A percentile compares a stretch with the other conserved stretches of the same genome.
Conservation (phyloP, 2,113 vertebrate species). For the Bos taurus region DNA sequence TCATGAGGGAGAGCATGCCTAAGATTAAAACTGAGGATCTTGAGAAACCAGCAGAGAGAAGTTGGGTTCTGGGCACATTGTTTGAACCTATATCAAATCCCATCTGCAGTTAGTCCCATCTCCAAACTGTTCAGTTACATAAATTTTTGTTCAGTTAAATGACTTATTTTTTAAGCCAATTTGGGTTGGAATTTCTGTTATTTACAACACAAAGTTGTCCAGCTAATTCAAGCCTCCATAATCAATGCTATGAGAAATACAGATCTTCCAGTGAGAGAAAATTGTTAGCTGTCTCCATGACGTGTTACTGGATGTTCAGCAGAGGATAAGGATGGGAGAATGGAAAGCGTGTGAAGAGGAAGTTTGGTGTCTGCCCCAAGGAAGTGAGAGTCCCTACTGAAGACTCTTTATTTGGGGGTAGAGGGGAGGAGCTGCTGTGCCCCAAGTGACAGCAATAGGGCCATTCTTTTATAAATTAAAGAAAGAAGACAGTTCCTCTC, state of each 20-base stretch:
- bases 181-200: neutral
- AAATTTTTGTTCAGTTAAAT: neutral
- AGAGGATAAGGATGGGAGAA: neutral
- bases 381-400: neutral
- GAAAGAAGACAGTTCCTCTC: neutral
- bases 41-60: neutral
- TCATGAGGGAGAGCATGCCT: neutral
- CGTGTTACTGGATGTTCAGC: neutral
- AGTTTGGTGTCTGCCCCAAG: neutral
- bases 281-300: neutral
- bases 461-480: neutral
- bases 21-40: neutral
- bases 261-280: neutral
- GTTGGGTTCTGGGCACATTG: no score
- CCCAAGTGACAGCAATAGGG: no score
- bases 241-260: neutral
- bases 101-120: neutral
- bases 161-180: neutral
- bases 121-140: neutral
- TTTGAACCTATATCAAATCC: neutral
- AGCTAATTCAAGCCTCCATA: neutral
- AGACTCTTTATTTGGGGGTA: neutral
- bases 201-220: neutral
- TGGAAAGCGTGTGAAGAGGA: neutral
- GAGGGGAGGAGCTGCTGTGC: neutral